Conservation (phyloP, 2,113 vertebrate species). For the Callaeas wilsoni region DNA sequence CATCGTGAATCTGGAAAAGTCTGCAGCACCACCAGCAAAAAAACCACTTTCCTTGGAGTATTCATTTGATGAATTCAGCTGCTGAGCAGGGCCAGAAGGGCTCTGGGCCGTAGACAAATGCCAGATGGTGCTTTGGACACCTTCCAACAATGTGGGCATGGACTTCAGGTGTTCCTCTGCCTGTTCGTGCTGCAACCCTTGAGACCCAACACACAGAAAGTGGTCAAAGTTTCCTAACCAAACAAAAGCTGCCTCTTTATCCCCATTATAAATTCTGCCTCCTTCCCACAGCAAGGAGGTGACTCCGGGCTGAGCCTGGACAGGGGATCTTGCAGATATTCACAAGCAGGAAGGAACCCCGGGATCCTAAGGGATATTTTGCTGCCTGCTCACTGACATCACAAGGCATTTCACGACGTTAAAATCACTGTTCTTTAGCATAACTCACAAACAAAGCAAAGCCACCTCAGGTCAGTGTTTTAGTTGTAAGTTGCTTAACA, state of each 20-base stretch:
- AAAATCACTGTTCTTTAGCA: neutral
- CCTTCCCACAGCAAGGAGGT: neutral
- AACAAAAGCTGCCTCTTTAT: neutral
- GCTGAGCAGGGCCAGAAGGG: neutral
- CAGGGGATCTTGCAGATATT: neutral
- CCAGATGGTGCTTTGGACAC: neutral
- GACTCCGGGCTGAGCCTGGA: neutral
- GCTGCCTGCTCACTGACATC: neutral
- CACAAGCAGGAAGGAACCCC: rapidly evolving
- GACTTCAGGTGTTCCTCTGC: neutral
- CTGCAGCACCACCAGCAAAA: neutral
- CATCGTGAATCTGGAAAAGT: neutral
- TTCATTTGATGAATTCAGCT: neutral
- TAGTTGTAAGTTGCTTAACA: neutral
- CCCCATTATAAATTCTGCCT: neutral
- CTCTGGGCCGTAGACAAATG: neutral
- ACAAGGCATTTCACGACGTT: neutral
- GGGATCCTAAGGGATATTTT: neutral
- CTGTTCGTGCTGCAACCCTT: neutral
- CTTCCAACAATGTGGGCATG: rapidly evolving
- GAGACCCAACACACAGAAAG: neutral
- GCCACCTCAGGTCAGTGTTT: neutral
- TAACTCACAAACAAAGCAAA: neutral
- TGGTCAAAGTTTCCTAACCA: neutral
- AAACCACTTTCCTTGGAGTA: neutral